Evolutionary conservation across 2,797 vertebrate species (phyloP).

Genomic region (Xyrichtys novacula): DNA sequence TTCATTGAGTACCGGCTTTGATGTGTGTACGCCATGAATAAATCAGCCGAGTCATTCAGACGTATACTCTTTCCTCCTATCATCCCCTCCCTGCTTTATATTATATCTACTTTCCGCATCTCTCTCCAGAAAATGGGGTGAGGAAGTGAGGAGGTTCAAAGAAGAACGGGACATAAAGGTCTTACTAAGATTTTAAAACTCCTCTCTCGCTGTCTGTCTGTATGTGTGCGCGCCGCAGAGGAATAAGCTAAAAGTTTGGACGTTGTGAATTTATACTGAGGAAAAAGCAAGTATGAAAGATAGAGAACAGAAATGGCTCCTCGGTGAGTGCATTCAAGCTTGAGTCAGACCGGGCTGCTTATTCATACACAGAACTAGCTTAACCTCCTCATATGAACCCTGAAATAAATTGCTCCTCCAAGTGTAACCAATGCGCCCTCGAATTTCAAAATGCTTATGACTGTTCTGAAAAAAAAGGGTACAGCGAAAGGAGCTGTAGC

Average conservation of each 20-base stretch:
- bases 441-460: conserved; percentile 47
- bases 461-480: conserved; percentile 39
- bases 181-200: conserved; percentile 16
- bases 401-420: conserved; percentile 69
- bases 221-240: neutral
- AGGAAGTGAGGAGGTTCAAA: conserved; percentile 12
- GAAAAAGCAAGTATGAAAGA: conserved; percentile 42
- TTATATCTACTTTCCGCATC: conserved; percentile 18
- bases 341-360: conserved; percentile 50
- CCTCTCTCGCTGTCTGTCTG: conserved; percentile 11
- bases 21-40: conserved; percentile 50
- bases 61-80: neutral
- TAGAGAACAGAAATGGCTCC: conserved; percentile 41
- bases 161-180: conserved; percentile 13
- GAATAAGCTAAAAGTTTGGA: conserved; percentile 30
- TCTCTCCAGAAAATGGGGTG: conserved; percentile 18
- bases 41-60: conserved; percentile 39
- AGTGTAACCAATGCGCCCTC: conserved; percentile 63
- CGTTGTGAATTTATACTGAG: conserved; percentile 34
- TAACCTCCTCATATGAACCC: conserved; percentile 63
- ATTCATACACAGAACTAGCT: conserved; percentile 62
- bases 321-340: conserved; percentile 42
- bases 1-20: conserved; percentile 37
- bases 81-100: too few relatives aligned
- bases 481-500: conserved; percentile 15